A percentile compares a stretch with the other conserved stretches of the same genome.
Conservation (phyloP, 2,888 invertebrate species). For the Sesia bembeciformis region DNA sequence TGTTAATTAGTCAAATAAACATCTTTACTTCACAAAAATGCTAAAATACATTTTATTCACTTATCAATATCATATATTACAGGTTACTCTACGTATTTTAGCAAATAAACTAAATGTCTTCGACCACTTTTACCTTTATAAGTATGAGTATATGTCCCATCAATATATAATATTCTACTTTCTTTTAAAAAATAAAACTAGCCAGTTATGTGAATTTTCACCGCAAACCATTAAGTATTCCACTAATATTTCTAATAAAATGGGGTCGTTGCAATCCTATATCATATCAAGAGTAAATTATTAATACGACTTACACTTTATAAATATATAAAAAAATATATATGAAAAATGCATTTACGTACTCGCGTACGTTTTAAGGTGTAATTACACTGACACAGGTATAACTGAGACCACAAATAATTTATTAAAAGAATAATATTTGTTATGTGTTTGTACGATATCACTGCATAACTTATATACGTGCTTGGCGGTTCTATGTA, state of each 20-base stretch:
- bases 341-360: conserved; percentile 9
- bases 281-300: conserved; percentile 33
- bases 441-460: neutral
- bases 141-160: no score
- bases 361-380: neutral
- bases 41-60: no score
- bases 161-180: neutral
- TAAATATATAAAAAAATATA: neutral
- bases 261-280: conserved; percentile 32
- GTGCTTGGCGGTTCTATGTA: neutral
- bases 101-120: no score
- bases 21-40: no score
- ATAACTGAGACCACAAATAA: conserved; percentile 49
- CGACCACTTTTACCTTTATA: no score
- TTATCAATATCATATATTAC: no score
- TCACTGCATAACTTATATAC: neutral
- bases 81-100: no score
- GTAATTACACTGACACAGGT: conserved; percentile 36
- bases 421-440: conserved; percentile 6
- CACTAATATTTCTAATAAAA: conserved; percentile 2
- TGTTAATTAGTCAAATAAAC: no score
- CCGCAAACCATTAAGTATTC: neutral
- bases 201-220: neutral
- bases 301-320: neutral
- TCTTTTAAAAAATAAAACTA: neutral